phyloP scores from a whole-genome alignment of 2,888 invertebrate species.

The Agrochola macilenta region DNA sequence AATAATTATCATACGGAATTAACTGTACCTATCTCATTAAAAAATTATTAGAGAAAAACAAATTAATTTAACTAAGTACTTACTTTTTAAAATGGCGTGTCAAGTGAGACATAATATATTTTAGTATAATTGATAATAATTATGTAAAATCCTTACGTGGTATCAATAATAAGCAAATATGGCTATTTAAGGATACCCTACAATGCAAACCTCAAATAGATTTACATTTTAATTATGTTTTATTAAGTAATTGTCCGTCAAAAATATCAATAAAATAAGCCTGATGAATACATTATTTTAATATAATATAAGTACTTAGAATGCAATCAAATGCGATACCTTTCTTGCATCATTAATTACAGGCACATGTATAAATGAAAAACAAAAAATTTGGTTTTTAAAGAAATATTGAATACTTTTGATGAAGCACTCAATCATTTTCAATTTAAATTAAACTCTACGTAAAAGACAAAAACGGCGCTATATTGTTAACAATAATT shows the following conservation, averaged over 20 bases:
- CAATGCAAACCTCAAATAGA: too few relatives aligned
- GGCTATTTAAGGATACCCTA: not conserved
- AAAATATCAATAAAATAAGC: not conserved
- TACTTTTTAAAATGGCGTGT: not conserved
- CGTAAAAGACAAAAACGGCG: not conserved
- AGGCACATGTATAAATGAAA: too few relatives aligned
- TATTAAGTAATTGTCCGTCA: too few relatives aligned
- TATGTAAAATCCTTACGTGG: not conserved
- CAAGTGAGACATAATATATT: not conserved
- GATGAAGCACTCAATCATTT: not conserved
- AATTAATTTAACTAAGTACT: slow-evolving; percentile 5
- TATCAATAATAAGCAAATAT: not conserved
- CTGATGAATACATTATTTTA: not conserved
- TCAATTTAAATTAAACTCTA: not conserved
- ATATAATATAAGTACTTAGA: not conserved
- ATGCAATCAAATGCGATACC: not conserved
- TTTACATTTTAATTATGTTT: too few relatives aligned
- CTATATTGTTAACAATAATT: not conserved
- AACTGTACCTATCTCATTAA: slow-evolving; percentile 53
- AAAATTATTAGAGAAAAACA: slow-evolving; percentile 22
- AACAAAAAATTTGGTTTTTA: not conserved
- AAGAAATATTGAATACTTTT: not conserved
- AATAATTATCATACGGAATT: slow-evolving; percentile 52
- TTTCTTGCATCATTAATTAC: not conserved
- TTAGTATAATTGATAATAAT: not conserved